Base-by-base conservation (phyloP, 2,797 vertebrate genomes). In the Yasuhikotakia modesta region DNA sequence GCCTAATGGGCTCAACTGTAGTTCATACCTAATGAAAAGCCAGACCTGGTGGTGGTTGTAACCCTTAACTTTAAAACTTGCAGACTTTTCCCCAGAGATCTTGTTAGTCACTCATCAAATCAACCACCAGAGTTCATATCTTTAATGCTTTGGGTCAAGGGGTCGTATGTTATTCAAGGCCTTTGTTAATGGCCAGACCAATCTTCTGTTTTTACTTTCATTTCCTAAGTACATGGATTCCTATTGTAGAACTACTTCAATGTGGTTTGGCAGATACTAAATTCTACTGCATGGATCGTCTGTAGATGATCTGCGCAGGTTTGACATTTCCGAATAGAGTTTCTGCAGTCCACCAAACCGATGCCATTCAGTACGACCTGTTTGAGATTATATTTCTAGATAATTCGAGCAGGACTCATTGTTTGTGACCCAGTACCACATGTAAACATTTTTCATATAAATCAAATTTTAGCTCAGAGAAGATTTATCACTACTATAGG, bases 81-180 rank as follows among this genome's bases (percentile, higher is more conserved):
- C 21, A 22, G 64, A 52, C 39, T 69, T 61, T 57, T 77, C 55
- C 52, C 55, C 12, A 39, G 66, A 61, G 75, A 52, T 77, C 75
- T 77, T 71, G 71, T 69, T 73, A 60, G 48, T 32, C 66, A 69
- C 66, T 77, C 57, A 35, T 43, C 55, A 61, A 77, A 77, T 77
- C 58, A 58, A 77, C 75, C 66, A 77, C 66, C 30, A 53, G 66
- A 30, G 55, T 77, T 17, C 45, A 69, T 45, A 70, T 77, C 67
- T 63, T 30, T 63, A 77, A 70, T 27, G 19, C 45, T 77, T 70
- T 32, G 30, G 75, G 46, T 77, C 75, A 77, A 61, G 57, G 57
- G 45, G 75, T 77, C 66, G 70, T 70, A 19, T 30, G 50, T 74
- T 65, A 74, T 52, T 52, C 60, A 74, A 35, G n/a, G 19, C 39